phyloP scores from a whole-genome alignment of 2,797 vertebrate species.

The Furcifer pardalis region DNA sequence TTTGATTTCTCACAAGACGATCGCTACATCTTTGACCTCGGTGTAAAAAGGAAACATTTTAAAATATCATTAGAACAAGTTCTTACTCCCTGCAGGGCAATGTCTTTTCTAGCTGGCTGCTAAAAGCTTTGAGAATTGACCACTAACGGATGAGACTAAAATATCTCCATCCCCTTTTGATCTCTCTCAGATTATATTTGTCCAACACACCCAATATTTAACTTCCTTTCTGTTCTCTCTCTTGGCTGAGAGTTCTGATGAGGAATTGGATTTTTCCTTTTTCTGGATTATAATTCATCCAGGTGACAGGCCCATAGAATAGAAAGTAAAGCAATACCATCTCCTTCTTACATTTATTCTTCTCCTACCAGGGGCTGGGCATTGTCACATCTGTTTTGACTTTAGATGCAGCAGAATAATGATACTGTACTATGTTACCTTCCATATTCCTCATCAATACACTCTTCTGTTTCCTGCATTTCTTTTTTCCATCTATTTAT shows the following conservation, averaged over 20 bases:
- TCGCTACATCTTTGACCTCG: not conserved
- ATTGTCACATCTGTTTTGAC: no score
- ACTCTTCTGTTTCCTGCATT: no score
- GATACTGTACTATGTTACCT: no score
- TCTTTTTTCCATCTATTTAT: no score
- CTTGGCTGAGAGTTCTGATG: not conserved
- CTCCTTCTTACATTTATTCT: no score
- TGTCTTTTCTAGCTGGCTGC: constrained; percentile 14
- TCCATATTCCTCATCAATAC: no score
- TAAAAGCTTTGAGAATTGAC: constrained; percentile 20
- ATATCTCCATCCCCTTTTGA: not conserved
- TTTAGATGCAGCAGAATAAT: no score
- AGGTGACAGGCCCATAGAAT: no score
- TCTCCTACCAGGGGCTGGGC: no score
- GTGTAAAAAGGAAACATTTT: constrained; percentile 9
- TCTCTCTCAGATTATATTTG: constrained; percentile 3
- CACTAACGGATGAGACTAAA: constrained; percentile 11
- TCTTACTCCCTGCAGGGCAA: constrained; percentile 5
- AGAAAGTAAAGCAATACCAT: no score
- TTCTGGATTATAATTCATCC: no score
- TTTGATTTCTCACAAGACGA: not conserved
- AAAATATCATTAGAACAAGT: constrained; percentile 17
- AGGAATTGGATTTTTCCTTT: no score
- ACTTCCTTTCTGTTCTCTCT: not conserved
- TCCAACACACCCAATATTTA: not conserved